A percentile compares a stretch with the other conserved stretches of the same genome.
These are phyloP conservation scores for Liolophura sinensis DNA, from an alignment of 1,140 invertebrate genomes.

Conservation along the genomic window DNA sequence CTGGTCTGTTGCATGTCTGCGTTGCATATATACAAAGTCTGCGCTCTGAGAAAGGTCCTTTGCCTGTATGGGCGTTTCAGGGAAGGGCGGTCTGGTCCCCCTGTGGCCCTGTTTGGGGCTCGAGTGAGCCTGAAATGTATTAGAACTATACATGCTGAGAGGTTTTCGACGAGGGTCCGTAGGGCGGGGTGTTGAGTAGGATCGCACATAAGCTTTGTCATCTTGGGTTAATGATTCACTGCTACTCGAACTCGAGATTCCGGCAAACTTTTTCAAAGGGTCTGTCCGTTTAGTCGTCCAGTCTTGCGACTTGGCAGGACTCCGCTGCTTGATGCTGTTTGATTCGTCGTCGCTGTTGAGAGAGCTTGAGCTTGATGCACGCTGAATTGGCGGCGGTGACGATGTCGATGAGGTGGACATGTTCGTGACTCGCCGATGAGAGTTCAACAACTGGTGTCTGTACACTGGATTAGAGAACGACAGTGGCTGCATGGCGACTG, in stretches of 20 bases:
- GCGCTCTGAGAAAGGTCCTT: constrained; percentile 45
- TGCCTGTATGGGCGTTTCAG: constrained; percentile 14
- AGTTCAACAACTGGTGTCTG: constrained; percentile 34
- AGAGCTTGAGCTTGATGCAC: constrained; percentile 34
- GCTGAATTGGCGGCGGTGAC: constrained; percentile 20
- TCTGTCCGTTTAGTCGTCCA: constrained; percentile 4
- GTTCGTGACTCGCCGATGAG: not conserved
- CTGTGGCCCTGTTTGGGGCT: constrained; percentile 15
- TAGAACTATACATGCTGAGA: constrained; percentile 23
- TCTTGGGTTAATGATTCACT: not conserved
- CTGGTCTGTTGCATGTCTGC: constrained; percentile 26
- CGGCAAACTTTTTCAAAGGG: not conserved
- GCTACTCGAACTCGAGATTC: not conserved
- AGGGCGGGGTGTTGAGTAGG: constrained; percentile 1
- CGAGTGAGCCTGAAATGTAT: constrained; percentile 23
- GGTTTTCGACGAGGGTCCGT: constrained; percentile 36
- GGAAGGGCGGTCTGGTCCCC: not conserved
- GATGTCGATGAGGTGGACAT: constrained; percentile 11
- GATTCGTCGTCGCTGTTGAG: constrained; percentile 38
- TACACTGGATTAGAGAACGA: constrained; percentile 89
- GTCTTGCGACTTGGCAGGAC: constrained; percentile 14
- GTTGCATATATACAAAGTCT: constrained; percentile 37
- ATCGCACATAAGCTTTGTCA: constrained; percentile 10
- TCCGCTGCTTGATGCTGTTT: constrained; percentile 28
- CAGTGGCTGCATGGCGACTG: constrained; percentile 64